Base-by-base conservation (phyloP, 1,140 invertebrate species). In the Zaprionus camerounensis region DNA sequence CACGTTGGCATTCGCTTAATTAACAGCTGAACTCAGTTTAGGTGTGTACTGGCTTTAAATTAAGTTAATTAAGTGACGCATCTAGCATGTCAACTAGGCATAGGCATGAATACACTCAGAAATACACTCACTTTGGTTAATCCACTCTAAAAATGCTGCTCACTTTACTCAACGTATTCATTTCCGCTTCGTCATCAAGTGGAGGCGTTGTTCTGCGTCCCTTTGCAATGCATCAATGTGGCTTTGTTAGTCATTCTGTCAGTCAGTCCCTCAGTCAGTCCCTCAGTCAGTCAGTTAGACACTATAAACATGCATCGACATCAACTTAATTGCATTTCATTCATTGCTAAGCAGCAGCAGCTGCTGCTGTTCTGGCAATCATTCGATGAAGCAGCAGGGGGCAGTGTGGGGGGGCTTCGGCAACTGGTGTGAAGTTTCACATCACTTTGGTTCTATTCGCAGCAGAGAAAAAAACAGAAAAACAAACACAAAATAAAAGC, bases 311-410 rank as follows among this genome's bases (percentile, higher is more conserved):
- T 69, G 58, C 57, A 71, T 85, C 85, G 84, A 90, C 81, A 90
- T 88, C 79, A 70, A 85, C 76, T 88, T 88, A 90, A 88, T 90
- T 85, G 85, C 85, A 85, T 85, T 88, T 88, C 81, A 90, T 88
- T 90, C 85, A 85, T 82, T 85, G 81, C 85, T 85, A 85, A 85
- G 85, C 81, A 84, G 78, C 53, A 66, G 46, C 5, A 31, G 46
- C 51, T 46, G 55, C 44, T 44, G 31, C 20, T 53, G 75, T 44
- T 34, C 41, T 12, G 38, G 34, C n/a, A 31, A n/a, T 20, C 28
- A 65, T 31, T 36, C 28, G 22, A 59, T 22, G 49, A 44, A 1
- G n/a, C 22, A 41, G 15, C 13, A 24, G 28, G 28, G 46, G 34
- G 36, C 1, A 17, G 41, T 3, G 38, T 5, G 7, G 9, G 26